Base-by-base conservation (phyloP, 2,113 vertebrate species). In the Morphnarchus princeps region DNA sequence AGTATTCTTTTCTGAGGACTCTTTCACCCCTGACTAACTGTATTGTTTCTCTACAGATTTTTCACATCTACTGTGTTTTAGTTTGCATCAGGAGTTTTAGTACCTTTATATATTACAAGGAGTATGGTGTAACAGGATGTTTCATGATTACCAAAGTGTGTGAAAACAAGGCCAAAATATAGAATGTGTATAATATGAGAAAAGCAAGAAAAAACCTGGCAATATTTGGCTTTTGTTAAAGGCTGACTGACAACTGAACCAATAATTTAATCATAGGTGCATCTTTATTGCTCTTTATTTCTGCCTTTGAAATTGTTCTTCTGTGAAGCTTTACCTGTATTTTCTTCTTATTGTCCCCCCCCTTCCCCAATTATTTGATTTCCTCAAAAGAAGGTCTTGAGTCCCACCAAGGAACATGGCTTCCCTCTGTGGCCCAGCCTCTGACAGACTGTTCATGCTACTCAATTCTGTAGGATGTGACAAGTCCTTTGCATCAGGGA, bases 321-420 rank as follows among this genome's bases (percentile, higher is more conserved):
- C 38, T 29, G 9, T 38, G 45, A 70, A 74, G 16, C 25, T 80
- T 45, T 36, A n/a, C 15, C 4, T 49, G 10, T 6, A 11, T 77
- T 87, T 87, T 63, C 9, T 49, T 70, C 11, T 45, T 43, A 14
- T 13, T 54, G 6, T 66, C 5, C 4, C 2, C 2, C 3, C 2
- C 2, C 3, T 7, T 67, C 2, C 4, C 10, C 7, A 4, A 7
- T 13, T 74, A 50, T 3, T 49, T 18, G 12, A 24, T 32, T 45
- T 40, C 3, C 6, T 63, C 16, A 59, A 32, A 69, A 7, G 18
- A 77, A 86, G 8, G 0, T 69, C 32, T 67, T 82, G 31, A 62
- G 58, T 50, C 42, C 18, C 8, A 62, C 9, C 31, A 45, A 47
- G 17, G 14, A 4, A 9, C 11, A 5, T 18, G 7, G 15, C 18